A percentile compares a stretch with the other conserved stretches of the same genome.
phyloP scores from a whole-genome alignment of 1,140 invertebrate genomes.

The Ceratosolen solmsi region DNA sequence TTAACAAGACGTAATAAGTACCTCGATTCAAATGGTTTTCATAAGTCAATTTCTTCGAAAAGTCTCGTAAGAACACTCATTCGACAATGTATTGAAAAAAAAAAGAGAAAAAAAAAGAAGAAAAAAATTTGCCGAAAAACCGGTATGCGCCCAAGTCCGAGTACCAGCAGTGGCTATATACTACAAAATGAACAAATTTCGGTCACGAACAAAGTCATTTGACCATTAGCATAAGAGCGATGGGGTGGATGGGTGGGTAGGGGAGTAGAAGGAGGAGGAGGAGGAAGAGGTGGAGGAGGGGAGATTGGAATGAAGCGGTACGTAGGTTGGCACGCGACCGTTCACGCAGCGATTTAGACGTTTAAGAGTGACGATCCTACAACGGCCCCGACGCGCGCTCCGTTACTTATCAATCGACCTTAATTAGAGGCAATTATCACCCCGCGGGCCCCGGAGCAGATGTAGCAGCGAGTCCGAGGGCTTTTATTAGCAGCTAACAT shows the following conservation, averaged over 20 bases:
- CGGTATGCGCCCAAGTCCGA: too few species aligned
- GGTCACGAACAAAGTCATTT: neutral
- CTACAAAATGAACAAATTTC: slow-evolving; percentile 2
- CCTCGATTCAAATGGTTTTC: too few species aligned
- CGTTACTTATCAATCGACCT: slow-evolving; percentile 61
- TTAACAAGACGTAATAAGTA: too few species aligned
- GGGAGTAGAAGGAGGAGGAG: neutral
- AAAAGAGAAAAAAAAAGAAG: too few species aligned
- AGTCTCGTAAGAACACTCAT: too few species aligned
- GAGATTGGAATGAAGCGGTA: neutral
- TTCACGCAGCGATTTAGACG: neutral
- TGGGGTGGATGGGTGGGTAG: too few species aligned
- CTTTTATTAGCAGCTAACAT: neutral
- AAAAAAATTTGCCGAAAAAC: too few species aligned
- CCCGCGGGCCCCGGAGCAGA: neutral
- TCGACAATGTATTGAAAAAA: neutral
- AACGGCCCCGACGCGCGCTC: slow-evolving; percentile 1
- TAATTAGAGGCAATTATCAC: slow-evolving; percentile 66
- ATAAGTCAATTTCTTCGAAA: too few species aligned
- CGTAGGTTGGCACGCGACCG: slow-evolving; percentile 26
- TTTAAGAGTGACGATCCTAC: slow-evolving; percentile 10
- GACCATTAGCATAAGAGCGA: neutral
- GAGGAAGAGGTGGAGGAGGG: neutral
- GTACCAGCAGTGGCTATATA: neutral
- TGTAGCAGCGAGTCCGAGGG: too few species aligned